These are phyloP conservation scores for Semicossyphus pulcher DNA, from an alignment of 2,113 vertebrate genomes.

Conservation along the genomic window DNA sequence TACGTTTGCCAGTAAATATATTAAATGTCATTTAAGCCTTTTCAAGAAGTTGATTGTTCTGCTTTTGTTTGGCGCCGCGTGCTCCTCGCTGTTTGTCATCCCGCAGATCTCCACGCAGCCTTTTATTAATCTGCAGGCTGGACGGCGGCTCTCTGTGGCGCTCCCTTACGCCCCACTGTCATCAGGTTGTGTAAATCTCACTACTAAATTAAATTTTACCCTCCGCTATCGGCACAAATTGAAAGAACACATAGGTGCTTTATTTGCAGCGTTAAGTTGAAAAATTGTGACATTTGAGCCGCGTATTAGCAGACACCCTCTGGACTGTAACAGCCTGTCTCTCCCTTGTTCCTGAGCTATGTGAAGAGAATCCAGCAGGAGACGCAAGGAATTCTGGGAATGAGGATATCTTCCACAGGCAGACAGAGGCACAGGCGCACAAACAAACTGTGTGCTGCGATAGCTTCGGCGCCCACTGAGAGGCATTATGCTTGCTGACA, in stretches of 20 bases:
- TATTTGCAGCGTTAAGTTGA: constrained; percentile 55
- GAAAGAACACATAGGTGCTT: constrained; percentile 66
- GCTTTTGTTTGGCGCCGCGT: constrained; percentile 67
- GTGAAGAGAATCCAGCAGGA: constrained; percentile 53
- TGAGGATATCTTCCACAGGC: constrained; percentile 38
- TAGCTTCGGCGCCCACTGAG: constrained; percentile 66
- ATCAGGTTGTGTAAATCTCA: constrained; percentile 73
- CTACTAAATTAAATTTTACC: constrained; percentile 77
- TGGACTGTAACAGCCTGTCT: constrained; percentile 51
- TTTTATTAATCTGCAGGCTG: constrained; percentile 76
- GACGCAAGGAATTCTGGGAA: constrained; percentile 41
- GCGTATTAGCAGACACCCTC: constrained; percentile 66
- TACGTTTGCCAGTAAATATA: constrained; percentile 82
- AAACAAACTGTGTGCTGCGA: constrained; percentile 57
- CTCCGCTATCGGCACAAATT: constrained; percentile 65
- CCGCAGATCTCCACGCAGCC: constrained; percentile 63
- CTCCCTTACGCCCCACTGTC: constrained; percentile 69
- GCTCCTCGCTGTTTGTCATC: constrained; percentile 73
- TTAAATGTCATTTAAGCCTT: constrained; percentile 83
- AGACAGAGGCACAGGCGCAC: constrained; percentile 51
- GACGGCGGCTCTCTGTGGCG: constrained; percentile 55
- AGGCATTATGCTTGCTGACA: constrained; percentile 79
- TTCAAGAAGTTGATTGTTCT: constrained; percentile 80
- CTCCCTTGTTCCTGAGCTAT: constrained; percentile 40
- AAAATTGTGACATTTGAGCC: constrained; percentile 75